Percentiles rank a stretch among this genome's conserved stretches.
These are phyloP conservation scores for Paedocypris sp. DNA, from an alignment of 2,113 vertebrate species.

Conservation along the genomic window DNA sequence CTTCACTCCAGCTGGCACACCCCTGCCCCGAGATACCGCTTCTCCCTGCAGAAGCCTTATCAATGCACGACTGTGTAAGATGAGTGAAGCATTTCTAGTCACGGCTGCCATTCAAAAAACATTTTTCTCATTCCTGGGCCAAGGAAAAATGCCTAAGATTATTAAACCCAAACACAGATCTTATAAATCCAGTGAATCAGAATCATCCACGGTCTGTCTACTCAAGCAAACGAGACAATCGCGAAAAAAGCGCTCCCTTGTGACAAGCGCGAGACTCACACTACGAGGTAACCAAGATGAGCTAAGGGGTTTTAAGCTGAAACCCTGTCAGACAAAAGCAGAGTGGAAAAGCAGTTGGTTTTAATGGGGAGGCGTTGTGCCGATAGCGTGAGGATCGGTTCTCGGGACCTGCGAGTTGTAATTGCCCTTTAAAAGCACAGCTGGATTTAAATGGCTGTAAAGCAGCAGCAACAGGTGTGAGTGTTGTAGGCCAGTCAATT, in stretches of 20 bases:
- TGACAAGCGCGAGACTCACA: not conserved
- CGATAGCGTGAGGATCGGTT: slow-evolving; percentile 37
- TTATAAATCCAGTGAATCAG: not conserved
- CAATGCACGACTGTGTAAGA: too few relatives aligned
- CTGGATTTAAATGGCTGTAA: slow-evolving; percentile 54
- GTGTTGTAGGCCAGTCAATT: slow-evolving; percentile 17
- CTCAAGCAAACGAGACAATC: not conserved
- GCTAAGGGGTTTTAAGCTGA: too few relatives aligned
- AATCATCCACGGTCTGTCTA: not conserved
- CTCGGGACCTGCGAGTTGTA: slow-evolving; percentile 46
- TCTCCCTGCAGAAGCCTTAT: not conserved
- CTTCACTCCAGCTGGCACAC: not conserved
- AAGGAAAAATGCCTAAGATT: not conserved
- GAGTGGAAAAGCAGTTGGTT: not conserved
- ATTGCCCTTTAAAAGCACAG: slow-evolving; percentile 48
- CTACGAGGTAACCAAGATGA: too few relatives aligned
- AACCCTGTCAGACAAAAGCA: slow-evolving; percentile 11
- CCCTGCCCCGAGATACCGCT: not conserved
- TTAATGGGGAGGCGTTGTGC: slow-evolving; percentile 28
- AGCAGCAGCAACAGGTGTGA: slow-evolving; percentile 35
- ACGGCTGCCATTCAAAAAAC: not conserved
- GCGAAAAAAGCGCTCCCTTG: slow-evolving; percentile 29
- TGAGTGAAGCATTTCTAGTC: not conserved
- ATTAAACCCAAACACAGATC: not conserved
- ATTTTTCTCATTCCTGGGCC: not conserved